These are phyloP conservation scores for Chaetura pelagica DNA, from an alignment of 2,113 vertebrate genomes.

Conservation along the genomic window DNA sequence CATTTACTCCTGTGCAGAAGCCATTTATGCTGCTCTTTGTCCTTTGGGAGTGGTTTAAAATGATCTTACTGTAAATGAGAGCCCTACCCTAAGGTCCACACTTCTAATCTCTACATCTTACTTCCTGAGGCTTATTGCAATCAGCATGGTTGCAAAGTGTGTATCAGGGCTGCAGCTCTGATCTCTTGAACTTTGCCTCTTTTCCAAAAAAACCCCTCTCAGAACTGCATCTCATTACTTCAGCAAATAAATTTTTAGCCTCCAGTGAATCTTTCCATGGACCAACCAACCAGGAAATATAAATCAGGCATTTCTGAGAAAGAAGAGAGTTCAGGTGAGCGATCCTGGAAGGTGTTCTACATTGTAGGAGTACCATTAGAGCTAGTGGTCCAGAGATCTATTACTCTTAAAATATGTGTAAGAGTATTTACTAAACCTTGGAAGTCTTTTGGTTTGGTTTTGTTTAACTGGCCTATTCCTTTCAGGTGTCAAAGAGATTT, in stretches of 20 bases:
- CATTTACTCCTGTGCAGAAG: constrained; percentile 18
- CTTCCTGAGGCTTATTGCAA: not conserved
- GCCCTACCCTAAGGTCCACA: not conserved
- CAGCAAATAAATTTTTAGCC: not conserved
- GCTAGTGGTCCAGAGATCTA: not conserved
- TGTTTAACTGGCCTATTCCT: not conserved
- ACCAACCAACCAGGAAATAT: not conserved
- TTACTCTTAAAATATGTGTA: constrained; percentile 15
- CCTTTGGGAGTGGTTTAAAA: constrained; percentile 27
- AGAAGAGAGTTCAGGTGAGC: not conserved
- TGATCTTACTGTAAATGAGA: constrained; percentile 24
- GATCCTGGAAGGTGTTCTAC: not conserved
- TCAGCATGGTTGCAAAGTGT: not conserved
- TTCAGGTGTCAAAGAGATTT: constrained; percentile 21
- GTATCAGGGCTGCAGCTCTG: not conserved
- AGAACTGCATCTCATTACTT: not conserved
- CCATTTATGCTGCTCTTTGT: not conserved
- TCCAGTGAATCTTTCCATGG: constrained; percentile 27
- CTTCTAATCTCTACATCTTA: not conserved
- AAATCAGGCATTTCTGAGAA: constrained; percentile 4
- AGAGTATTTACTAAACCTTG: constrained; percentile 1
- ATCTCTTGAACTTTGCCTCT: not conserved
- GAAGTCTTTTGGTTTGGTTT: not conserved
- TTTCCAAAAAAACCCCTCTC: not conserved
- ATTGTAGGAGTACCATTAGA: not conserved